Evolutionary conservation across 2,797 vertebrate genomes (phyloP).

Genomic region (Mionectes olivaceus): DNA sequence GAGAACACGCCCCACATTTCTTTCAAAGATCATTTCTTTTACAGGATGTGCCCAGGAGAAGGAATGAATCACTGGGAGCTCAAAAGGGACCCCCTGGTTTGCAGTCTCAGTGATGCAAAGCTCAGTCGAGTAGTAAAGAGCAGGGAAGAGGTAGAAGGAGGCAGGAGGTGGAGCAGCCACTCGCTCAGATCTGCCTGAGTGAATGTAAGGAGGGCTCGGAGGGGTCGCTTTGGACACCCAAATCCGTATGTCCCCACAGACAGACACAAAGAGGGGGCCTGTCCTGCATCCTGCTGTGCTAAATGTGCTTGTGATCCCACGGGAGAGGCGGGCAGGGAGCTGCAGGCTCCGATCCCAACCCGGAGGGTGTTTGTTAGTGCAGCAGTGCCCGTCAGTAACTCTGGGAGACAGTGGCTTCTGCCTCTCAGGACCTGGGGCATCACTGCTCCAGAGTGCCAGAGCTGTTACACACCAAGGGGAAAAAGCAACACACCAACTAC

Average conservation of each 20-base stretch:
- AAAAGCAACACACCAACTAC: slow-evolving; percentile 20
- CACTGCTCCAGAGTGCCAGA: not conserved
- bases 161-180: not conserved
- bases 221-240: not conserved
- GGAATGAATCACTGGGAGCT: not conserved
- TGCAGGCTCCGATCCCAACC: not conserved
- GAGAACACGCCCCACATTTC: not conserved
- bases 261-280: not conserved
- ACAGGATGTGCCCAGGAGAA: not conserved
- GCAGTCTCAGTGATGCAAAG: not conserved
- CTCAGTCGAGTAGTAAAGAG: not conserved
- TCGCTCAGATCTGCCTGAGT: not conserved
- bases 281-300: not conserved
- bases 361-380: not conserved
- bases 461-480: not conserved
- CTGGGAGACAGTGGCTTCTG: not conserved
- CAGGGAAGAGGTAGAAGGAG: slow-evolving; percentile 40
- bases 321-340: not conserved
- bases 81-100: not conserved
- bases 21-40: not conserved
- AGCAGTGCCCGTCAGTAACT: not conserved
- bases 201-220: not conserved
- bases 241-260: not conserved
- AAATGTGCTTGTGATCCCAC: not conserved
- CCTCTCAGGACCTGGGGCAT: not conserved